A percentile compares a stretch with the other conserved stretches of the same genome.
phyloP scores from a whole-genome alignment of 1,140 invertebrate species.

The Brachionus manjavacas region DNA sequence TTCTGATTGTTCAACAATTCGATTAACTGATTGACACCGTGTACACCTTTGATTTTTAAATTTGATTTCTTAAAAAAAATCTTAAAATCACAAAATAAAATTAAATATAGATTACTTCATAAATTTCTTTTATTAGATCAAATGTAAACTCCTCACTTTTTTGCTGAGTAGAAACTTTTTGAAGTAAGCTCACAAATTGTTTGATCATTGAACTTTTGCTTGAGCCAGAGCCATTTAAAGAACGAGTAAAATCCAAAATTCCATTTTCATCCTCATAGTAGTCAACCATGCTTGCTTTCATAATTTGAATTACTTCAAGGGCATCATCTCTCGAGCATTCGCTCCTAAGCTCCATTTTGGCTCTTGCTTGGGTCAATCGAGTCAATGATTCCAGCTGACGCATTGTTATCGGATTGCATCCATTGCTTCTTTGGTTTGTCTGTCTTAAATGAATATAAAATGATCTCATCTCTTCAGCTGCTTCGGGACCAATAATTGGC shows the following conservation, averaged over 20 bases:
- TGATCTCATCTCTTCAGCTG: slow-evolving; percentile 54
- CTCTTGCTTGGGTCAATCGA: slow-evolving; percentile 60
- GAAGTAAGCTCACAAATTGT: slow-evolving; percentile 25
- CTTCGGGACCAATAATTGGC: not conserved
- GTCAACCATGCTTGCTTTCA: slow-evolving; percentile 41
- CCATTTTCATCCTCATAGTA: slow-evolving; percentile 31
- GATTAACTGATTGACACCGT: slow-evolving; percentile 14
- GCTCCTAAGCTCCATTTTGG: slow-evolving; percentile 16
- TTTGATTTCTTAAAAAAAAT: slow-evolving; percentile 27
- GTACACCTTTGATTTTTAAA: not conserved
- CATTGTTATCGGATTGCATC: slow-evolving; percentile 67
- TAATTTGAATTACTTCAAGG: slow-evolving; percentile 34
- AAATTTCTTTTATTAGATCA: slow-evolving; percentile 16
- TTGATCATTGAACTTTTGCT: slow-evolving; percentile 11
- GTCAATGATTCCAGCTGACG: slow-evolving; percentile 82
- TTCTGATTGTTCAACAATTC: slow-evolving; percentile 3
- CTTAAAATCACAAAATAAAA: not conserved
- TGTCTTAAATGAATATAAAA: slow-evolving; percentile 76
- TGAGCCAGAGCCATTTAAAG: not conserved
- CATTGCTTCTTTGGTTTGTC: slow-evolving; percentile 63
- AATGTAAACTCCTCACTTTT: not conserved
- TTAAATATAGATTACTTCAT: slow-evolving; percentile 58
- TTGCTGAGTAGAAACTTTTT: slow-evolving; percentile 2
- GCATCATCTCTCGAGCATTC: slow-evolving; percentile 28
- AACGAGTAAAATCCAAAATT: slow-evolving; percentile 12